Percentiles rank a stretch among this genome's conserved stretches.
phyloP scores from a whole-genome alignment of 2,113 vertebrate genomes.

The Toxotes jaculatrix region DNA sequence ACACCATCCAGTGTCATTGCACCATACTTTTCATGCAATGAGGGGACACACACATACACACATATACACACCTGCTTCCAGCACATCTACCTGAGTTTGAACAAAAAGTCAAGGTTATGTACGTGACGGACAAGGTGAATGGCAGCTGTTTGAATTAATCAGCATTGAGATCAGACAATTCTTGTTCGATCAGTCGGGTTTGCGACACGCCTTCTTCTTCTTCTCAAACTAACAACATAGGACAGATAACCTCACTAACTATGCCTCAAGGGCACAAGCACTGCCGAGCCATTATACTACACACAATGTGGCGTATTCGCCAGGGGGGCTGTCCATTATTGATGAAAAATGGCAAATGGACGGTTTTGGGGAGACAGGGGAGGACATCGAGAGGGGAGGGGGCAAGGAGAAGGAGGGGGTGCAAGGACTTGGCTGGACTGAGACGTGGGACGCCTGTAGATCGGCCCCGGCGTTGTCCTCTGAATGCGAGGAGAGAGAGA shows the following conservation, averaged over 20 bases:
- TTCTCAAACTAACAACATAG: slow-evolving; percentile 66
- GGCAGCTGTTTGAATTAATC: slow-evolving; percentile 32
- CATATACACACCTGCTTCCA: slow-evolving; percentile 28
- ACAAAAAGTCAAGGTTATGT: slow-evolving; percentile 69
- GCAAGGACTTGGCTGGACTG: slow-evolving; percentile 76
- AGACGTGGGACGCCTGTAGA: slow-evolving; percentile 86
- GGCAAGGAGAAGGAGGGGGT: slow-evolving; percentile 51
- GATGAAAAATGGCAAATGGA: slow-evolving; percentile 81
- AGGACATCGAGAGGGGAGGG: slow-evolving; percentile 59
- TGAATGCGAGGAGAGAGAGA: slow-evolving; percentile 55
- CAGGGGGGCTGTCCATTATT: slow-evolving; percentile 75
- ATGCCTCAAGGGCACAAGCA: slow-evolving; percentile 80
- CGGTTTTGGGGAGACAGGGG: slow-evolving; percentile 71
- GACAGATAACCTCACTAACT: slow-evolving; percentile 77
- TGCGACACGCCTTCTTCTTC: slow-evolving; percentile 41
- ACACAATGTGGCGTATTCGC: slow-evolving; percentile 73
- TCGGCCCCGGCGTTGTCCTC: slow-evolving; percentile 74
- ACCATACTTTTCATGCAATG: background rate
- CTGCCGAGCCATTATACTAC: slow-evolving; percentile 65
- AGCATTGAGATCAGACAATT: slow-evolving; percentile 42
- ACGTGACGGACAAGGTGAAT: slow-evolving; percentile 62
- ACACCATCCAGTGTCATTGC: slow-evolving; percentile 21
- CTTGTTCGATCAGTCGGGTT: slow-evolving; percentile 28
- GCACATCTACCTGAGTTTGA: slow-evolving; percentile 35
- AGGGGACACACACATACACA: background rate